Percentiles rank a stretch among this genome's conserved stretches.
phyloP scores from a whole-genome alignment of 2,888 invertebrate genomes.

The Clistopyga incitator region DNA sequence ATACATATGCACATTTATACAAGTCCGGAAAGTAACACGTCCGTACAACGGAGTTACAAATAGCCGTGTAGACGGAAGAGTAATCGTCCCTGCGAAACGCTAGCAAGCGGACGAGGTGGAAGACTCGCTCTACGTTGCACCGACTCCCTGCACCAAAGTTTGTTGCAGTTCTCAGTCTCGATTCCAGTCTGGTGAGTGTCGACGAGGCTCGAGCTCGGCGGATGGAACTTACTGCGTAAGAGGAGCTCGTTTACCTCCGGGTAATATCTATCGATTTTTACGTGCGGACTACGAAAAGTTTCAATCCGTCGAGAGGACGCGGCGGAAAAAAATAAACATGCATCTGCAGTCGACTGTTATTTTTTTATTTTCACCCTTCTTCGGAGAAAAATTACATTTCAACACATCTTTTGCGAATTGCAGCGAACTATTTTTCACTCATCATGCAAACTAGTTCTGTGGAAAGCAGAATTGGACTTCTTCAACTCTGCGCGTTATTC shows the following conservation, averaged over 20 bases:
- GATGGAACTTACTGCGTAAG: not conserved
- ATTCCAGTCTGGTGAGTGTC: slow-evolving; percentile 46
- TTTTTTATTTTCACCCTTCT: no score
- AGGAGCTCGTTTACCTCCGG: not conserved
- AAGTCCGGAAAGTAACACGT: slow-evolving; percentile 42
- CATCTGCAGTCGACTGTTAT: no score
- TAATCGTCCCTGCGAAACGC: slow-evolving; percentile 66
- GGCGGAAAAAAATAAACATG: no score
- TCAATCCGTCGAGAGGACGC: not conserved
- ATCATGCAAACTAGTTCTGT: no score
- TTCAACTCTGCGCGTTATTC: no score
- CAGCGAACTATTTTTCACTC: no score
- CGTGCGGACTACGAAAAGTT: not conserved
- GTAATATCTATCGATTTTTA: slow-evolving; percentile 21
- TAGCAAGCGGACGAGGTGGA: slow-evolving; percentile 52
- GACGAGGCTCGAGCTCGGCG: slow-evolving; percentile 44
- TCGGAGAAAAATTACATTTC: no score
- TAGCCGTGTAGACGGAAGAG: slow-evolving; percentile 64
- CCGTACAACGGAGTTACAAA: slow-evolving; percentile 60
- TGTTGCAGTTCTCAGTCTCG: slow-evolving; percentile 49
- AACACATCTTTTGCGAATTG: no score
- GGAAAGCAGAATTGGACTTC: no score
- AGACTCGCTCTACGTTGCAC: slow-evolving; percentile 46
- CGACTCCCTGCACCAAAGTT: slow-evolving; percentile 60
- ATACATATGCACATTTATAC: not conserved